A percentile compares a stretch with the other conserved stretches of the same genome.
Conservation (phyloP, 2,797 vertebrate genomes). For the Melanotaenia trifasciata region DNA sequence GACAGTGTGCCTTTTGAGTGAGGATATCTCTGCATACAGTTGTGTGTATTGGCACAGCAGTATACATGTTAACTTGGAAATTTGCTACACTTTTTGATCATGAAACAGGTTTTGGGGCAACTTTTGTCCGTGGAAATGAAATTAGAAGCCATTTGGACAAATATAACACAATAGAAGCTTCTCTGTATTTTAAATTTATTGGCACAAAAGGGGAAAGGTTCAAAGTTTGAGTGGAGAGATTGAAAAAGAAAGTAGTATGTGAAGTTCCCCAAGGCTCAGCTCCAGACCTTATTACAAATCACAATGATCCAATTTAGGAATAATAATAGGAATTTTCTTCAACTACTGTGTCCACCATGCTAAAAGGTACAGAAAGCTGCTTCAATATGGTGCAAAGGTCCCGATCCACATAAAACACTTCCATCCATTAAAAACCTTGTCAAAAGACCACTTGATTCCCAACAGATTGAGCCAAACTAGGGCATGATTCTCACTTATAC, state of each 20-base stretch:
- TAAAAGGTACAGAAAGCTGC: conserved; percentile 47
- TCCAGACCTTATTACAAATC: conserved; percentile 46
- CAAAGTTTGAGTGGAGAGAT: conserved; percentile 12
- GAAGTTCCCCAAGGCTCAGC: conserved; percentile 56
- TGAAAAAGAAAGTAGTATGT: conserved; percentile 7
- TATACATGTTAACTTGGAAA: conserved; percentile 50
- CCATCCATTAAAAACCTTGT: conserved; percentile 76
- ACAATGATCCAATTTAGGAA: conserved; percentile 49
- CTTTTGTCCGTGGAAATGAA: conserved; percentile 14
- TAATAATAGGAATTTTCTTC: conserved; percentile 47
- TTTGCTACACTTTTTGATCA: conserved; percentile 56
- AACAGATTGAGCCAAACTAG: conserved; percentile 76
- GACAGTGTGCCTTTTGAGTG: conserved; percentile 58
- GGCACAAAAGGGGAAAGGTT: neutral
- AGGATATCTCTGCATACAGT: conserved; percentile 38
- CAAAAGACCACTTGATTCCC: conserved; percentile 72
- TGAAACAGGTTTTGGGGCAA: conserved; percentile 28
- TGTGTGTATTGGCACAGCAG: conserved; percentile 37
- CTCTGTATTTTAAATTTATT: conserved; percentile 3
- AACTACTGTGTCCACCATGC: conserved; percentile 35
- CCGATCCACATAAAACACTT: conserved; percentile 64
- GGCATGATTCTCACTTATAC: conserved; percentile 80
- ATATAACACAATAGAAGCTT: neutral
- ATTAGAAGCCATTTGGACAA: conserved; percentile 14
- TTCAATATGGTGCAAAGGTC: conserved; percentile 58